Evolutionary conservation across 2,888 invertebrate species (phyloP).

Genomic region (Melangyna quadrimaculata): DNA sequence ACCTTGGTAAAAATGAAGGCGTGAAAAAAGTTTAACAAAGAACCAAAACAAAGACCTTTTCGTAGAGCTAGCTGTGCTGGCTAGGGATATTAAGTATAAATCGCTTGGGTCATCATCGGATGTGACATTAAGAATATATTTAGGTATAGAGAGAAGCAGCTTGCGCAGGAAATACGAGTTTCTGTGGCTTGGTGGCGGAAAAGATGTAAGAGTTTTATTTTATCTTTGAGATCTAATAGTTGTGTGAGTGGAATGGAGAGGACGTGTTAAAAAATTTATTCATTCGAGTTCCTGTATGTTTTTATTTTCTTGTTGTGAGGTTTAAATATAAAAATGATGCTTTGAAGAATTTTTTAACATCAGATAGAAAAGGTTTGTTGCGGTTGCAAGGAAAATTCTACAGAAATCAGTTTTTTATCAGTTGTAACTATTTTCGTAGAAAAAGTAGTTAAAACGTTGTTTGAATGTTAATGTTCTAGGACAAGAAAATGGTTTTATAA

Average conservation of each 20-base stretch:
- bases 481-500: neutral
- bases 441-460: neutral
- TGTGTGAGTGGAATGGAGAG: conserved; percentile 30
- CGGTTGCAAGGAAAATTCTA: neutral
- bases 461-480: neutral
- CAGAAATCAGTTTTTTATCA: neutral
- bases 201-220: conserved; percentile 42
- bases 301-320: neutral
- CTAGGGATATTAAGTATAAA: neutral
- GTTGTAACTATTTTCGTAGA: conserved; percentile 3
- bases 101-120: conserved; percentile 47
- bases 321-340: neutral
- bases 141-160: conserved; percentile 44
- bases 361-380: neutral
- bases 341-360: neutral
- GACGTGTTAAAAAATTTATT: conserved; percentile 42
- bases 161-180: conserved; percentile 9
- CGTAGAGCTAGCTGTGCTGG: neutral
- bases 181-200: conserved; percentile 26
- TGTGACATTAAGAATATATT: conserved; percentile 57
- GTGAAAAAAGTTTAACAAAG: conserved; percentile 66
- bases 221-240: conserved; percentile 50
- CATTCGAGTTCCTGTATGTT: conserved; percentile 9
- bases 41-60: conserved; percentile 7
- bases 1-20: conserved; percentile 42